Conservation (phyloP, 2,888 invertebrate genomes). For the Mythimna lalbum region DNA sequence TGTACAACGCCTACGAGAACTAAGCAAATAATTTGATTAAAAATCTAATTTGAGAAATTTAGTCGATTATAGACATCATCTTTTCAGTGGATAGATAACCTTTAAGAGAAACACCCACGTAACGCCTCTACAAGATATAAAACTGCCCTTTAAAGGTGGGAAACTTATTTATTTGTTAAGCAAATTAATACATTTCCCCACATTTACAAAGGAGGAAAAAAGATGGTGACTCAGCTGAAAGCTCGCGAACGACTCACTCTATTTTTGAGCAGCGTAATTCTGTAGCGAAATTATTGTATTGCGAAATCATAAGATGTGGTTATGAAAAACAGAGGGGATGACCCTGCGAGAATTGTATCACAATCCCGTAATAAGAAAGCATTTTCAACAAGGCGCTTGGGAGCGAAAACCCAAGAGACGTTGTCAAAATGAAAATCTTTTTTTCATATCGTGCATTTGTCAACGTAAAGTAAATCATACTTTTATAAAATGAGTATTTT, state of each 20-base stretch:
- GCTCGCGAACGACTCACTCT: conserved; percentile 17
- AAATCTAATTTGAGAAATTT: conserved; percentile 1
- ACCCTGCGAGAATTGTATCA: conserved; percentile 20
- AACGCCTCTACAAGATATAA: conserved; percentile 46
- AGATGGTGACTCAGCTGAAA: conserved; percentile 20
- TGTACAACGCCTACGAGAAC: neutral
- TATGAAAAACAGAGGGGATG: conserved; percentile 12
- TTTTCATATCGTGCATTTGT: neutral
- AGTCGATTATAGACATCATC: neutral
- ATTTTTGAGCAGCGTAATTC: conserved; percentile 11
- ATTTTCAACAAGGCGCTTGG: conserved; percentile 17
- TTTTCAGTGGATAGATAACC: conserved; percentile 24
- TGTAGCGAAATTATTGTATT: conserved; percentile 21
- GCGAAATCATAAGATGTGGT: conserved; percentile 21
- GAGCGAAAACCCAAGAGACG: conserved; percentile 5
- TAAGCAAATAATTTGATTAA: neutral
- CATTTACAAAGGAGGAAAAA: conserved; percentile 16
- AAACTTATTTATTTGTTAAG: conserved; percentile 38
- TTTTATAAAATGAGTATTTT: neutral
- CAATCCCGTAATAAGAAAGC: conserved; percentile 14
- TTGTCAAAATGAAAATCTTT: neutral
- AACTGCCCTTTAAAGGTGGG: conserved; percentile 67
- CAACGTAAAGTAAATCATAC: neutral
- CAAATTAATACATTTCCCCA: conserved; percentile 29
- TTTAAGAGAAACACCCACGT: conserved; percentile 48